Percentiles rank a stretch among this genome's conserved stretches.
Evolutionary conservation across 2,113 vertebrate species (phyloP).

Genomic region (Epinephelus lanceolatus): DNA sequence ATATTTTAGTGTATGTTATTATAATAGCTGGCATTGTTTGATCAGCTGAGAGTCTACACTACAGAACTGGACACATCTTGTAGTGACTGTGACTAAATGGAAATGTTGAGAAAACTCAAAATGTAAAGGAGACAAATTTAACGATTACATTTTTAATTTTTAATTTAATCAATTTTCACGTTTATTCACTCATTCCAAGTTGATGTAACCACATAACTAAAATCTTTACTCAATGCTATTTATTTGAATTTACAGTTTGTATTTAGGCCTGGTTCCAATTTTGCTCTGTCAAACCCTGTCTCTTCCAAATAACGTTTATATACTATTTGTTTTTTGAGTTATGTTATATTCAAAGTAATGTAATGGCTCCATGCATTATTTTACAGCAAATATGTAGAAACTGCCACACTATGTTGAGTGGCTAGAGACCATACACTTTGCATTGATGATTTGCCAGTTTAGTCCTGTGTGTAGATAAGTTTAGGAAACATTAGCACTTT

Average conservation of each 20-base stretch:
- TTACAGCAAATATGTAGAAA: too few relatives aligned
- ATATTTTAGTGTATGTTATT: neutral
- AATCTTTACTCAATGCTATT: neutral
- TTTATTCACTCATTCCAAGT: neutral
- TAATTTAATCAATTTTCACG: too few relatives aligned
- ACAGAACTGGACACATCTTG: neutral
- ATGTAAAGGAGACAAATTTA: neutral
- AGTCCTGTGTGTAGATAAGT: neutral
- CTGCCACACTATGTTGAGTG: too few relatives aligned
- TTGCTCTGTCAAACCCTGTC: neutral
- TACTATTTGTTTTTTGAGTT: neutral
- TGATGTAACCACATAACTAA: neutral
- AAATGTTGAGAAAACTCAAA: neutral
- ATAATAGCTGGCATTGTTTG: neutral
- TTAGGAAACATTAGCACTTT: neutral
- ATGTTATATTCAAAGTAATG: neutral
- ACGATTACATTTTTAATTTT: neutral
- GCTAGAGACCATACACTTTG: too few relatives aligned
- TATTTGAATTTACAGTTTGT: neutral
- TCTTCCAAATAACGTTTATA: neutral
- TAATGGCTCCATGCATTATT: too few relatives aligned
- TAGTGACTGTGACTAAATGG: neutral
- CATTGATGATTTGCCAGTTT: too few relatives aligned
- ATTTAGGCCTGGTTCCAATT: neutral
- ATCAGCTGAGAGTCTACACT: neutral